These are phyloP conservation scores for Lasioglossum lativentre DNA, from an alignment of 2,888 invertebrate genomes.

Conservation along the genomic window DNA sequence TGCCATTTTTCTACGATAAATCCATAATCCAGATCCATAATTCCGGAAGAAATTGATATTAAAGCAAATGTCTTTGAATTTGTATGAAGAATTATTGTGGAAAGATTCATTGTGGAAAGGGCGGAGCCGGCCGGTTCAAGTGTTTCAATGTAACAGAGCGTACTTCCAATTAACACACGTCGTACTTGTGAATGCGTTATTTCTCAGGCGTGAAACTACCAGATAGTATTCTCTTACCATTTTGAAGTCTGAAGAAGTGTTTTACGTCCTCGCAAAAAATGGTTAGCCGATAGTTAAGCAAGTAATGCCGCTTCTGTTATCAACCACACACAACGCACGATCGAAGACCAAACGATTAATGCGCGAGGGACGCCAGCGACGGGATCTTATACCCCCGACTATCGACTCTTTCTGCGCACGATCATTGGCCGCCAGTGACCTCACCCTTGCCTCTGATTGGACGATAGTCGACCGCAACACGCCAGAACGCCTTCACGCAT, in stretches of 20 bases:
- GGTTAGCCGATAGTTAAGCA: slow-evolving; percentile 61
- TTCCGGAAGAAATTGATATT: background rate
- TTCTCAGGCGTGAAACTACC: background rate
- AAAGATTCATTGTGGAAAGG: slow-evolving; percentile 45
- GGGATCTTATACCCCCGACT: slow-evolving; percentile 52
- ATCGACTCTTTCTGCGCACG: slow-evolving; percentile 48
- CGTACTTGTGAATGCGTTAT: background rate
- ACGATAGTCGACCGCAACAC: slow-evolving; percentile 57
- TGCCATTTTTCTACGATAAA: background rate
- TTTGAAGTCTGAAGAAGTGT: slow-evolving; percentile 49
- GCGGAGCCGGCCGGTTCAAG: slow-evolving; percentile 65
- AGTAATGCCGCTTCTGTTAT: slow-evolving; percentile 67
- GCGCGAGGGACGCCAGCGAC: slow-evolving; percentile 57
- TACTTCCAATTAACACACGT: background rate
- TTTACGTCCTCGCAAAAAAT: slow-evolving; percentile 35
- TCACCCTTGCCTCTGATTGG: slow-evolving; percentile 55
- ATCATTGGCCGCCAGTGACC: slow-evolving; percentile 51
- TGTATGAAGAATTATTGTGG: slow-evolving; percentile 16
- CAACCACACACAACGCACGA: slow-evolving; percentile 39
- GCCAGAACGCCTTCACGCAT: slow-evolving; percentile 46
- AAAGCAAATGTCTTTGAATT: background rate
- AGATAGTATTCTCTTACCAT: slow-evolving; percentile 53
- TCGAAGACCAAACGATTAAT: slow-evolving; percentile 62
- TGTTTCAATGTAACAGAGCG: background rate
- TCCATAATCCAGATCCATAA: background rate